These are phyloP conservation scores for Globia sparganii DNA, from an alignment of 2,888 invertebrate species.

Conservation along the genomic window DNA sequence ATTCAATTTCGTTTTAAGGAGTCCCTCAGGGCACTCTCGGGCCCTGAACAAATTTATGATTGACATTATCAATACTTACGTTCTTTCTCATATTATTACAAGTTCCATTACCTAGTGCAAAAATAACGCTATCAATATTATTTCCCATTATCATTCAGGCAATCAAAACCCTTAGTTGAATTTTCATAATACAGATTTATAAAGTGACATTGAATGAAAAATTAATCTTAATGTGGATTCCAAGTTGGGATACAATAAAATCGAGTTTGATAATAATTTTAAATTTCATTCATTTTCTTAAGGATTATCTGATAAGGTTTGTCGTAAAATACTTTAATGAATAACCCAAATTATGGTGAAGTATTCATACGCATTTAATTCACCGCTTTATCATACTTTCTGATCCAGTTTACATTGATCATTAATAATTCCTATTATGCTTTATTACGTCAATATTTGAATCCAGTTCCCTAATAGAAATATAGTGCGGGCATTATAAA, in stretches of 20 bases:
- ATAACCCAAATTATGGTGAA: background rate
- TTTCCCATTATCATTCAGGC: background rate
- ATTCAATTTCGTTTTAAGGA: background rate
- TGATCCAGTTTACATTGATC: background rate
- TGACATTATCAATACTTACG: slow-evolving; percentile 33
- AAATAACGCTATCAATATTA: background rate
- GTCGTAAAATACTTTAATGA: background rate
- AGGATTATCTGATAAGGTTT: background rate
- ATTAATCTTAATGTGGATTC: slow-evolving; percentile 12
- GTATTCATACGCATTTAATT: background rate
- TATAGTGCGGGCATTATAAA: slow-evolving; percentile 55
- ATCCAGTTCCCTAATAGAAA: slow-evolving; percentile 54
- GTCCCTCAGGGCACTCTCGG: slow-evolving; percentile 6
- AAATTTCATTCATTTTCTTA: background rate
- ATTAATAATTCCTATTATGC: slow-evolving; percentile 4
- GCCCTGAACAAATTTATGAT: slow-evolving; percentile 26
- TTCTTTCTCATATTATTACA: slow-evolving; percentile 1
- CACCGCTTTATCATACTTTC: background rate
- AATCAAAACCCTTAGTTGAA: background rate
- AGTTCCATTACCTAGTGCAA: slow-evolving; percentile 13
- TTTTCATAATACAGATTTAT: background rate
- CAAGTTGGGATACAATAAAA: background rate
- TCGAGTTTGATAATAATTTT: background rate
- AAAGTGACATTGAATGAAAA: background rate
- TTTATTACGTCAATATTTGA: slow-evolving; percentile 16